Percentiles rank a stretch among this genome's conserved stretches.
Conservation (phyloP, 2,797 vertebrate species). For the Sebastes minor region DNA sequence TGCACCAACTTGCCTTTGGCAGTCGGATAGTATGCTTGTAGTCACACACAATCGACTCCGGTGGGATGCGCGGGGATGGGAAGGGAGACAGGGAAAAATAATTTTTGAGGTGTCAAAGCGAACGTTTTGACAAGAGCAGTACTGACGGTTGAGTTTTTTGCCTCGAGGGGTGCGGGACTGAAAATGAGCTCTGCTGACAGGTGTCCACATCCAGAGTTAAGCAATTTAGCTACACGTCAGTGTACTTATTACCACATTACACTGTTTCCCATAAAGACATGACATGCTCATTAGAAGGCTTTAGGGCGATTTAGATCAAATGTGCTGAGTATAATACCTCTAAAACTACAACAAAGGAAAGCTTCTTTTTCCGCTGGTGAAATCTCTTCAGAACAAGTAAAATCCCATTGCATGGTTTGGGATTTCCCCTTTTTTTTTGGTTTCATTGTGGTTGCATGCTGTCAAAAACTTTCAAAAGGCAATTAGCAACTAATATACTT, state of each 20-base stretch:
- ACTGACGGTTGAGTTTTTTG: conserved; percentile 56
- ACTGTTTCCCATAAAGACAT: conserved; percentile 46
- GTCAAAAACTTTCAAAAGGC: background rate
- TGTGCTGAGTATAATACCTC: conserved; percentile 38
- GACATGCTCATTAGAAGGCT: conserved; percentile 59
- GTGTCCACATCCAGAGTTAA: conserved; percentile 63
- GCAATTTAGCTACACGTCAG: conserved; percentile 61
- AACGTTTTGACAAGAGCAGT: conserved; percentile 68
- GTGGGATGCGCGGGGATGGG: conserved; percentile 52
- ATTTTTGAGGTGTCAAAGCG: conserved; percentile 64
- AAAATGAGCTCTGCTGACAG: conserved; percentile 74
- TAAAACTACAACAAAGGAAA: conserved; percentile 46
- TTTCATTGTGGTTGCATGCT: background rate
- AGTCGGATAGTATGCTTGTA: conserved; percentile 37
- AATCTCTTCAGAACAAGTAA: conserved; percentile 17
- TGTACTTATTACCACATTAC: conserved; percentile 53
- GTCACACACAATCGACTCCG: conserved; percentile 49
- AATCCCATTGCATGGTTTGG: background rate
- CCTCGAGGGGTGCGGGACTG: conserved; percentile 51
- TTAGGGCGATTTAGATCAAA: conserved; percentile 44
- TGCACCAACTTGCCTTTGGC: conserved; percentile 67
- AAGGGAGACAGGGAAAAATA: conserved; percentile 25
- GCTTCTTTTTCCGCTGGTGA: background rate
- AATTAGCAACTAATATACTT: background rate
- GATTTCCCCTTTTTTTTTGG: background rate